Conservation (phyloP, 2,888 invertebrate species). For the Stenodera caucasica region DNA sequence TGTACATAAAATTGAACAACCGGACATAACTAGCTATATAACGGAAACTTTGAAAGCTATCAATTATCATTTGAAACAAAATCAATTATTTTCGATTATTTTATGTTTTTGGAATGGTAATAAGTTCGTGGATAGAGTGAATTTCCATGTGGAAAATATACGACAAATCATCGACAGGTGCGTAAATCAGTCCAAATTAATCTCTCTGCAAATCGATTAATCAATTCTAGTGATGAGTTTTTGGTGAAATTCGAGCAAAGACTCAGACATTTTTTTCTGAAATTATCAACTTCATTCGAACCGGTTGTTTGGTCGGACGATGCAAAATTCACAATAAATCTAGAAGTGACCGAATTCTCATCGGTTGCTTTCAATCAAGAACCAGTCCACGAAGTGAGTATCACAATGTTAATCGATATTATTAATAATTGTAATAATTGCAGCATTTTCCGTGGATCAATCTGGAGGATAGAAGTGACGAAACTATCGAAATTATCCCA, state of each 20-base stretch:
- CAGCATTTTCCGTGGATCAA: slow-evolving; percentile 59
- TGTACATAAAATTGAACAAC: slow-evolving; percentile 65
- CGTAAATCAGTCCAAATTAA: slow-evolving; percentile 21
- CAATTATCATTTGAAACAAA: slow-evolving; percentile 57
- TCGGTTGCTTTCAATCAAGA: slow-evolving; percentile 60
- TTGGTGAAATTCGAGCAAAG: slow-evolving; percentile 65
- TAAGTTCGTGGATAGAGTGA: slow-evolving; percentile 55
- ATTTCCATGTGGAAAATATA: slow-evolving; percentile 54
- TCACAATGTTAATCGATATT: slow-evolving; percentile 9
- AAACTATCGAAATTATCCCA: slow-evolving; percentile 54
- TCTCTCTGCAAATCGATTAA: background rate
- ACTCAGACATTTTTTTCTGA: slow-evolving; percentile 64
- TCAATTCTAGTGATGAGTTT: slow-evolving; percentile 59
- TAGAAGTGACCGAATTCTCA: slow-evolving; percentile 64
- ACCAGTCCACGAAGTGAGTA: slow-evolving; percentile 56
- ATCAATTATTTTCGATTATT: slow-evolving; percentile 59
- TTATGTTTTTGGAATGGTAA: slow-evolving; percentile 56
- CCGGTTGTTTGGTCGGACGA: slow-evolving; percentile 59
- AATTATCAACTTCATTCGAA: slow-evolving; percentile 57
- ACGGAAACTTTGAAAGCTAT: slow-evolving; percentile 59
- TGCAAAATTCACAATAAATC: slow-evolving; percentile 63
- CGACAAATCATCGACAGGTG: slow-evolving; percentile 34
- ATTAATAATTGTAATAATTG: slow-evolving; percentile 27
- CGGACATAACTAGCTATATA: slow-evolving; percentile 67
- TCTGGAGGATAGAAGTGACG: slow-evolving; percentile 41